These are phyloP conservation scores for Astur gentilis DNA, from an alignment of 2,113 vertebrate species.

Conservation along the genomic window DNA sequence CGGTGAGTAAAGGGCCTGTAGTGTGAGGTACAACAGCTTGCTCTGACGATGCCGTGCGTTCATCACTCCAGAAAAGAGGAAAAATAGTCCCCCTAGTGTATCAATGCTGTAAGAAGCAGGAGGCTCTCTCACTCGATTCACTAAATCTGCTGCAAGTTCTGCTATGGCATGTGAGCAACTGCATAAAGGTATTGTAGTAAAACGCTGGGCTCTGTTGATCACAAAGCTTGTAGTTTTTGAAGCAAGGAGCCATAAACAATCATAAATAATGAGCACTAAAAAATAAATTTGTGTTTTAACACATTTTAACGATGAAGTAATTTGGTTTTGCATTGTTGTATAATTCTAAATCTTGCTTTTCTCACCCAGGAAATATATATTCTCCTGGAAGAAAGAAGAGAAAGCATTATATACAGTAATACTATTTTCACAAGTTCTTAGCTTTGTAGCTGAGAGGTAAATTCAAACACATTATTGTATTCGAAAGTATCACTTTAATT, in stretches of 20 bases:
- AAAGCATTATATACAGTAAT: neutral
- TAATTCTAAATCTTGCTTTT: neutral
- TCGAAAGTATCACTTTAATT: neutral
- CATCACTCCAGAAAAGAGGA: constrained; percentile 44
- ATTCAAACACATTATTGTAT: neutral
- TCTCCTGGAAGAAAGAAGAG: neutral
- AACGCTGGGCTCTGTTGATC: neutral
- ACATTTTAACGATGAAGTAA: neutral
- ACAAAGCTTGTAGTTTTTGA: neutral
- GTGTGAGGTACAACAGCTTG: neutral
- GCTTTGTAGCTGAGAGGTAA: neutral
- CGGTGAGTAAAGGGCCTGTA: neutral
- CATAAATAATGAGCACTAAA: neutral
- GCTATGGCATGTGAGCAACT: neutral
- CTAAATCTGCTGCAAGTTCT: neutral
- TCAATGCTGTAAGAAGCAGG: constrained; percentile 7
- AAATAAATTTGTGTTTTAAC: neutral
- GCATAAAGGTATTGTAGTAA: neutral
- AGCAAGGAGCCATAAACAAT: neutral
- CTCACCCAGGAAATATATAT: neutral
- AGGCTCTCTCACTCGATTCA: neutral
- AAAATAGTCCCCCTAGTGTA: constrained; percentile 54
- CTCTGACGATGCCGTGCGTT: neutral
- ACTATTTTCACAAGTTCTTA: neutral
- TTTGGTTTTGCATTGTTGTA: neutral